Evolutionary conservation across 2,797 vertebrate genomes (phyloP), one percentile per base, ranked within the genome.

Genomic region (Phalanger gymnotis): DNA sequence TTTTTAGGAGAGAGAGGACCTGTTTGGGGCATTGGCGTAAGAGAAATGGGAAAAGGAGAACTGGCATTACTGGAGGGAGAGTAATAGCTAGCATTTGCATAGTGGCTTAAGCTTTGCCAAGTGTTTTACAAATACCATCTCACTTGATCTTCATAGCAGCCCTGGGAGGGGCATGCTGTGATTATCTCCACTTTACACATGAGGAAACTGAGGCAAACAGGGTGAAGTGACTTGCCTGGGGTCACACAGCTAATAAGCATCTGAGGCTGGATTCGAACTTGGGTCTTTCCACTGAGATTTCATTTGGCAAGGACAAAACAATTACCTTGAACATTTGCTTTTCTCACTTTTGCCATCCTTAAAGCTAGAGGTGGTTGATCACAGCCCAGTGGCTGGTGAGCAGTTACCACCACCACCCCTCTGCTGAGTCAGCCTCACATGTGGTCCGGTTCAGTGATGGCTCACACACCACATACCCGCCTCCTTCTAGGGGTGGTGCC

Each of bases 1-100:
- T 99, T 99, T 97, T 99, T 99, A 0, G 99, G 99, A 3, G 99
- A 99, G 53, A 99, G 99, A 90, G 99, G 99, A 95, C 99, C 99
- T 99, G 98, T 31, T 0, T 3, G 53, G 94, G 92, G 92, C 90
- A 54, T 0, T 58, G n/a, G 58, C 28, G 53, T 7, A 28, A 87
- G 55, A 58, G 54, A 52, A n/a, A 14, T 53, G 7, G 2, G 19
- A 25, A 58, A 30, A 25, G 40, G 40, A 93, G 66, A 27, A 1
- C 0, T 34, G 81, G 31, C 90, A 25, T n/a, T 6, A 0, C 14
- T 22, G 28, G 13, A 16, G 51, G 6, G 7, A 6, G 0, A 0
- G 51, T 11, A 34, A 2, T 1, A 19, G 89, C 89, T 34, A 30
- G 90, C 31, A 16, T 19, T n/a, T 61, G 34, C 14, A 34, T 1